Conservation (phyloP, 2,113 vertebrate species). For the Gobio gobio region DNA sequence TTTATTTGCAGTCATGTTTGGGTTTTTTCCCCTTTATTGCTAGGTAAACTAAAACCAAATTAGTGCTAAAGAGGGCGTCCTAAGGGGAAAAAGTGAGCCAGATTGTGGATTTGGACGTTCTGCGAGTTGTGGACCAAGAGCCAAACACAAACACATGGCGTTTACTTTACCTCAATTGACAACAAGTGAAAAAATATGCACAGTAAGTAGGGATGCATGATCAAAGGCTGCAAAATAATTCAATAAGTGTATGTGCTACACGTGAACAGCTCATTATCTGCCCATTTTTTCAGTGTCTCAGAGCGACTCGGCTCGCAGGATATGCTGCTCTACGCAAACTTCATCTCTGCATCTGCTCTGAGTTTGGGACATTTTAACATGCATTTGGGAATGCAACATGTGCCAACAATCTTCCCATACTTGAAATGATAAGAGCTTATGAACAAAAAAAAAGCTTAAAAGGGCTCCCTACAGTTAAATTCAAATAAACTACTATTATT, state of each 20-base stretch:
- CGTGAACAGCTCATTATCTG: background rate
- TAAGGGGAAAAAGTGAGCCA: slow-evolving; percentile 21
- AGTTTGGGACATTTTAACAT: background rate
- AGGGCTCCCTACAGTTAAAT: too few relatives aligned
- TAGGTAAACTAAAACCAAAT: slow-evolving; percentile 52
- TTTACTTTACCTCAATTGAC: background rate
- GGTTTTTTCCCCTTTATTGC: slow-evolving; percentile 43
- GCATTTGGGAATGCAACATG: background rate
- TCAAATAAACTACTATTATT: too few relatives aligned
- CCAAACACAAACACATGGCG: slow-evolving; percentile 17
- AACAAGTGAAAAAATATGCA: background rate
- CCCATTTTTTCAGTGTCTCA: too few relatives aligned
- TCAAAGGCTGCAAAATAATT: background rate
- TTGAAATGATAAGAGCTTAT: too few relatives aligned
- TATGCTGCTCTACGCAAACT: background rate
- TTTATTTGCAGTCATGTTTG: slow-evolving; percentile 12
- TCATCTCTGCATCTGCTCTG: background rate
- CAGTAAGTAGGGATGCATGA: background rate
- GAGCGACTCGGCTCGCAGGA: background rate
- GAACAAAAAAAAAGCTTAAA: too few relatives aligned
- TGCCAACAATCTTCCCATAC: too few relatives aligned
- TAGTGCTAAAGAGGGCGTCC: slow-evolving; percentile 44
- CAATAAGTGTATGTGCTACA: background rate
- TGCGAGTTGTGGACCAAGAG: background rate
- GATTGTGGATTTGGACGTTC: slow-evolving; percentile 45